Conservation (phyloP, 2,113 vertebrate genomes). For the Prunella fulvescens region DNA sequence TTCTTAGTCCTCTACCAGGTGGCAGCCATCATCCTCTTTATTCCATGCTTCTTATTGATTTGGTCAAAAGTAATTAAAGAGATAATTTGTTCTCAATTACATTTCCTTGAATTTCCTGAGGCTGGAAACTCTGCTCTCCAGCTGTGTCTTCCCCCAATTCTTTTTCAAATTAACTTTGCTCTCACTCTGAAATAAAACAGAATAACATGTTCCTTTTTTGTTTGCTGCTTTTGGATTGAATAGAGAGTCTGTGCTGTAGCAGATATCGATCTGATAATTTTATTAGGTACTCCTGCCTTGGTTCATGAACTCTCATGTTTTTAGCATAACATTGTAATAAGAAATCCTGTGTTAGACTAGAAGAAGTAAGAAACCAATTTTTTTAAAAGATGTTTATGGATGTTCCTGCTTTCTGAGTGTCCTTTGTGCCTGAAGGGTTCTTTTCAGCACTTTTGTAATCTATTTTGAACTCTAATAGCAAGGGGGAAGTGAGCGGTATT, state of each 20-base stretch:
- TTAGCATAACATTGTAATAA: slow-evolving; percentile 6
- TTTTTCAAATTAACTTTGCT: slow-evolving; percentile 73
- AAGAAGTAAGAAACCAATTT: background rate
- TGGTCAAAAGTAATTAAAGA: slow-evolving; percentile 78
- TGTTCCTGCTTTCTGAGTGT: background rate
- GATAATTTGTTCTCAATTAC: slow-evolving; percentile 76
- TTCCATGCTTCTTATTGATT: slow-evolving; percentile 64
- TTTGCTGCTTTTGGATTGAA: slow-evolving; percentile 37
- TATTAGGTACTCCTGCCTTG: slow-evolving; percentile 26
- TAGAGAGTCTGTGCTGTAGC: slow-evolving; percentile 1
- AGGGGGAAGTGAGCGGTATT: background rate
- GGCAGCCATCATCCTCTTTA: slow-evolving; percentile 16
- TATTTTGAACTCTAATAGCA: background rate
- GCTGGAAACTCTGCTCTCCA: slow-evolving; percentile 59
- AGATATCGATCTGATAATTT: slow-evolving; percentile 42
- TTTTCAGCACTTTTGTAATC: background rate
- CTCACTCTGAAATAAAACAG: slow-evolving; percentile 57
- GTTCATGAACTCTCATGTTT: slow-evolving; percentile 32
- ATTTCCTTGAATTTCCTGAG: slow-evolving; percentile 72
- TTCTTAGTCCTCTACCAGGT: slow-evolving; percentile 37
- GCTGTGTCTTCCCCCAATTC: slow-evolving; percentile 44
- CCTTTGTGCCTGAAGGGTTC: background rate
- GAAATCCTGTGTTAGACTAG: background rate
- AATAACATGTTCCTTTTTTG: slow-evolving; percentile 1
- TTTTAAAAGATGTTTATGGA: background rate